Evolutionary conservation across 2,888 invertebrate genomes (phyloP), one percentile per base, ranked within the genome.

Genomic region (Pardosa pseudoannulata): DNA sequence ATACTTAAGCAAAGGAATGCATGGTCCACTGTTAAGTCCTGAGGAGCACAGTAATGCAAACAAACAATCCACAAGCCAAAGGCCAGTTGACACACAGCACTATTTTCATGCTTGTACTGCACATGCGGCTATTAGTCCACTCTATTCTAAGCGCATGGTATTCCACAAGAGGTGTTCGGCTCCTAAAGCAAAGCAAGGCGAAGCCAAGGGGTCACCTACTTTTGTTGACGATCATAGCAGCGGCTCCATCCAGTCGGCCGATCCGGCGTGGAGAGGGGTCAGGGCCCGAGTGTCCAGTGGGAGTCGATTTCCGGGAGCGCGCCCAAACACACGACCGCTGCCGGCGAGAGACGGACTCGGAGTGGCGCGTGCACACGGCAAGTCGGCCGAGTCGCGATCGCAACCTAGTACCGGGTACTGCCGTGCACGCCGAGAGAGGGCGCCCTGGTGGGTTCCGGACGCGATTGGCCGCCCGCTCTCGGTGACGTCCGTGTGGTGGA

Each of bases 151-250:
- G 36, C 36, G 11, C 6, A 7, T 36, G 6, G 5, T 7, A 36
- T 36, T 36, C 36, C 36, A 36, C 36, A 36, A 36, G 36, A 7
- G 36, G 36, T 36, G 6, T 36, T 36, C 36, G 2, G 2, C 2
- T 46, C 13, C 46, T 46, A 46, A 46, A 16, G 11, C 36, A 36
- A 13, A 46, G 46, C 46, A 13, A 46, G 16, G 36, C 11, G 46
- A 9, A 46, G 2, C 2, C 46, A 46, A 46, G 46, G 11, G n/a
- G 16, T 46, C 23, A 83, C 83, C 76, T 83, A 83, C 83, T 83
- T 83, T 83, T 83, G 76, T 83, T 83, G 83, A 83, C 83, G 75
- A 83, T 83, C 83, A 83, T 83, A 83, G 83, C 76, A 83, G 76
- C 64, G 64, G 76, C 83, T 83, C 83, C 83, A 83, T 83, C 71